Base-by-base conservation (phyloP, 2,888 invertebrate genomes). In the Spialia ferax region DNA sequence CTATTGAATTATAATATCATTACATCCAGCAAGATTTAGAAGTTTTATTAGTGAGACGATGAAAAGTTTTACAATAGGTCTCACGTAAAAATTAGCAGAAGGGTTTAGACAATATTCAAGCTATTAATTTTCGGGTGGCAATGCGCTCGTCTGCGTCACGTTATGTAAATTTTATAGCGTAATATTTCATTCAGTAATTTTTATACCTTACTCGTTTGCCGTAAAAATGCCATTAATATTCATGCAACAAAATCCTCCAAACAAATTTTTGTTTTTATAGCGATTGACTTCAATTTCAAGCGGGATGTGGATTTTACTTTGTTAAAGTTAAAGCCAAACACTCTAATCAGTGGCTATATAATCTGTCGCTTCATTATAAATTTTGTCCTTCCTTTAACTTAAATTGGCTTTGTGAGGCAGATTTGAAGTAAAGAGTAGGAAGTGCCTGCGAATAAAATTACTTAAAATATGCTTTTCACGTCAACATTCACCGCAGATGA, bases 121-220 rank as follows among this genome's bases (percentile, higher is more conserved):
- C 61, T 67, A 62, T 71, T 71, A 69, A 74, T 68, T 68, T 70
- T 68, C 42, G 61, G 50, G 42, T 26, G 35, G 32, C 62, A 56
- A 52, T 52, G 56, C 32, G 54, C 29, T 26, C 20, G 65, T 55
- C 62, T 65, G 63, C 73, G 71, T 71, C 74, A 70, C 48, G 29
- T 57, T 74, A 77, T 75, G 76, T 54, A 71, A 77, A 77, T 77
- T 73, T 74, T 68, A 72, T 73, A 35, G 69, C 66, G 59, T 59
- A 61, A 70, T 72, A 61, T 71, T 72, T 75, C 71, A 72, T 71
- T 73, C 73, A 20, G 69, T 69, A 70, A 72, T 73, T 74, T 75
- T 77, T 74, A 65, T 69, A 65, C 66, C 63, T 68, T 63, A 71
- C 62, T 62, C 68, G 22, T 70, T 55, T 45, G 54, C 63, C 48